phyloP scores from a whole-genome alignment of 2,888 invertebrate species.

The Liodrosophila aerea region DNA sequence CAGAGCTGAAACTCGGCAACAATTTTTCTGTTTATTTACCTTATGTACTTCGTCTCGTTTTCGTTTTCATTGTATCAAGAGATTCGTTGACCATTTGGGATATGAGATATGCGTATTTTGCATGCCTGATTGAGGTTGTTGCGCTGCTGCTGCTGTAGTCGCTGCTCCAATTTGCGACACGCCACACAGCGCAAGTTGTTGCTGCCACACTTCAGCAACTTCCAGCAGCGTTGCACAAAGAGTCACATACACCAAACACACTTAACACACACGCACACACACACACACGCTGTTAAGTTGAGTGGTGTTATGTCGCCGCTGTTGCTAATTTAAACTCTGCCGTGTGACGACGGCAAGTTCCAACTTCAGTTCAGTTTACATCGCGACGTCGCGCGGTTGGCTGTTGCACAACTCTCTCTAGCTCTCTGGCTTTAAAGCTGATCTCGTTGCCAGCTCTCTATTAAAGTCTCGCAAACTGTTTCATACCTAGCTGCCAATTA shows the following conservation, averaged over 20 bases:
- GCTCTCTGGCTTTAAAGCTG: conserved; percentile 6
- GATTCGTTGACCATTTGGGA: conserved; percentile 41
- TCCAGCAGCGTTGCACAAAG: conserved; percentile 60
- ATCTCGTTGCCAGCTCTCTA: conserved; percentile 8
- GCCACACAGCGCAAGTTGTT: conserved; percentile 20
- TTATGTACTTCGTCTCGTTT: neutral
- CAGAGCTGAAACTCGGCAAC: conserved; percentile 37
- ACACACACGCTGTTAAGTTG: conserved; percentile 2
- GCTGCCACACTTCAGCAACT: conserved; percentile 64
- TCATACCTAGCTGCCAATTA: conserved; percentile 24
- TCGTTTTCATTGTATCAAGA: conserved; percentile 5
- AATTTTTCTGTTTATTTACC: neutral
- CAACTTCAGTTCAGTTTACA: conserved; percentile 59
- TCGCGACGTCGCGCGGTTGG: conserved; percentile 61
- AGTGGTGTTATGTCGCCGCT: conserved; percentile 42
- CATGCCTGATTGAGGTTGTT: conserved; percentile 50
- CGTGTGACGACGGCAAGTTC: conserved; percentile 44
- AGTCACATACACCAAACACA: conserved; percentile 18
- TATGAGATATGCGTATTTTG: conserved; percentile 50
- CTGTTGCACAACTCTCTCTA: neutral
- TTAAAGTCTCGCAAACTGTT: neutral
- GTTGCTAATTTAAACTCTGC: conserved; percentile 53
- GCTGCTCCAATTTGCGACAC: conserved; percentile 48
- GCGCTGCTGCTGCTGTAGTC: conserved; percentile 7
- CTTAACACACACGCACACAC: conserved; percentile 8